Conservation (phyloP, 2,888 invertebrate genomes). For the Malthinus seriepunctatus region DNA sequence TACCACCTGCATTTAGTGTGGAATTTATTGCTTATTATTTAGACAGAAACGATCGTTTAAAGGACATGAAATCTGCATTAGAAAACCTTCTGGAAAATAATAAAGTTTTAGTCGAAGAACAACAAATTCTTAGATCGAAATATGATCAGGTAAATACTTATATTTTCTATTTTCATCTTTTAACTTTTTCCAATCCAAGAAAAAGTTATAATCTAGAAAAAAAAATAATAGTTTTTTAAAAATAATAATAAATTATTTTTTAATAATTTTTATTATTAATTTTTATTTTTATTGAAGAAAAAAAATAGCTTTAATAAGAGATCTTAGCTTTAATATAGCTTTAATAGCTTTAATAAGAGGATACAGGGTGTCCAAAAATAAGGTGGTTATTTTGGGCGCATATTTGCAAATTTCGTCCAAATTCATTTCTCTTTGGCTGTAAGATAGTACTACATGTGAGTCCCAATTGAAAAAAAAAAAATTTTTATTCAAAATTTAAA, state of each 20-base stretch:
- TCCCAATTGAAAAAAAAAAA: too few relatives aligned
- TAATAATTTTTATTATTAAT: background rate
- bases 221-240: background rate
- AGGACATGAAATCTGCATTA: slow-evolving; percentile 76
- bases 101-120: slow-evolving; percentile 73
- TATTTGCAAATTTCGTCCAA: too few relatives aligned
- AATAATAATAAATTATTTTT: background rate
- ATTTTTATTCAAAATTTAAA: too few relatives aligned
- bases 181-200: too few relatives aligned
- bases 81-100: slow-evolving; percentile 77
- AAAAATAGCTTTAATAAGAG: too few relatives aligned
- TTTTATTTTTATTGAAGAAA: too few relatives aligned
- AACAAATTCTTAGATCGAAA: slow-evolving; percentile 71
- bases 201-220: background rate
- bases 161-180: background rate
- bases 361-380: too few relatives aligned
- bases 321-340: too few relatives aligned
- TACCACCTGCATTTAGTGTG: slow-evolving; percentile 90
- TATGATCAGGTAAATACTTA: slow-evolving; percentile 76
- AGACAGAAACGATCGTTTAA: slow-evolving; percentile 82
- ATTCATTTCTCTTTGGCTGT: too few relatives aligned
- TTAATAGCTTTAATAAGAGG: too few relatives aligned
- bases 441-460: too few relatives aligned
- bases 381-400: too few relatives aligned
- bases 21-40: slow-evolving; percentile 94